A percentile compares a stretch with the other conserved stretches of the same genome.
These are phyloP conservation scores for Rhinolophus sinicus DNA, from an alignment of 2,113 vertebrate genomes.

Conservation along the genomic window DNA sequence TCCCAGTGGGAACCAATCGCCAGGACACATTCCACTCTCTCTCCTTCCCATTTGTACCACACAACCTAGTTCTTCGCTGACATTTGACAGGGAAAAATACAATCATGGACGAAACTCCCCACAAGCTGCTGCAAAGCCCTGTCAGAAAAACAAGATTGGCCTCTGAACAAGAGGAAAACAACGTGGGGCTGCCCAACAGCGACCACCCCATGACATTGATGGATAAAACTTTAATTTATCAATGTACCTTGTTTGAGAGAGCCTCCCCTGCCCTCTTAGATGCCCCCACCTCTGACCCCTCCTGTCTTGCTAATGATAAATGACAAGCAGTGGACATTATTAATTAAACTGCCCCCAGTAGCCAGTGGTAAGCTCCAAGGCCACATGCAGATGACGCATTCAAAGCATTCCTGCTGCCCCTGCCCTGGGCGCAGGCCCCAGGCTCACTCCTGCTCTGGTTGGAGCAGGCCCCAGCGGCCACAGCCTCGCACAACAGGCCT, in stretches of 20 bases:
- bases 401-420: constrained; percentile 78
- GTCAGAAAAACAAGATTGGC: background rate
- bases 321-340: constrained; percentile 84
- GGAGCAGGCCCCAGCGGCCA: constrained; percentile 63
- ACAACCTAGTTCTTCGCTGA: background rate
- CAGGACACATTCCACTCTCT: no score
- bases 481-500: constrained; percentile 68
- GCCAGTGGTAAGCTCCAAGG: constrained; percentile 70
- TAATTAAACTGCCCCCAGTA: constrained; percentile 84
- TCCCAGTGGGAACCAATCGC: background rate
- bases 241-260: constrained; percentile 46
- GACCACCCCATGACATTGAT: constrained; percentile 40
- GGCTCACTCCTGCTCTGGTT: constrained; percentile 84
- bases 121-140: background rate
- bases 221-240: constrained; percentile 76
- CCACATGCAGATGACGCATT: constrained; percentile 69
- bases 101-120: background rate
- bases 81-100: background rate
- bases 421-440: constrained; percentile 83
- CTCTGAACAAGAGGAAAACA: constrained; percentile 52
- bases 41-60: background rate
- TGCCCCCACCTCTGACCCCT: constrained; percentile 26
- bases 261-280: background rate
- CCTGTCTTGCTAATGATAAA: constrained; percentile 82
- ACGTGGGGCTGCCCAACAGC: constrained; percentile 8